phyloP scores from a whole-genome alignment of 1,140 invertebrate species.

The Mamestra configurata region DNA sequence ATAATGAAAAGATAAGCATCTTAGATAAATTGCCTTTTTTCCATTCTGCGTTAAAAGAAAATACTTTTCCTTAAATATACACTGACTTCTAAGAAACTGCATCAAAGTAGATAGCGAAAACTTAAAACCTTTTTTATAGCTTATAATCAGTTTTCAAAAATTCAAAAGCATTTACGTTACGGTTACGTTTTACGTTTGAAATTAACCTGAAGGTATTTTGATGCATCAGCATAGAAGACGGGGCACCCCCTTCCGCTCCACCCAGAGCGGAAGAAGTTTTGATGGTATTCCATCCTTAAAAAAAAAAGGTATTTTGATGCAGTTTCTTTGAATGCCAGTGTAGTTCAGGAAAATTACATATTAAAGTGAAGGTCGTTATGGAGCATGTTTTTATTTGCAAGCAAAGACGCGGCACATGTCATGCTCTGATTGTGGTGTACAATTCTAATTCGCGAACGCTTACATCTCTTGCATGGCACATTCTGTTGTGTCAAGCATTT shows the following conservation, averaged over 20 bases:
- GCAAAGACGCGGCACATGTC: conserved; percentile 22
- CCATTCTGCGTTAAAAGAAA: neutral
- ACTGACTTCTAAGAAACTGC: too few species aligned
- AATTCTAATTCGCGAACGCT: conserved; percentile 44
- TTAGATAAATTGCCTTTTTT: neutral
- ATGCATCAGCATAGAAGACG: too few species aligned
- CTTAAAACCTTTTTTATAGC: too few species aligned
- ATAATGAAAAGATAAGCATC: neutral
- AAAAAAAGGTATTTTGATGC: too few species aligned
- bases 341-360: neutral
- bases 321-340: neutral
- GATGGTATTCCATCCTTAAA: too few species aligned
- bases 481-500: conserved; percentile 17
- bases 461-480: neutral
- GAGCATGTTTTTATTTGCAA: conserved; percentile 8
- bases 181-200: too few species aligned
- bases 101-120: too few species aligned
- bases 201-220: too few species aligned
- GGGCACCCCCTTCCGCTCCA: too few species aligned
- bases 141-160: too few species aligned
- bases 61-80: neutral
- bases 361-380: conserved; percentile 26
- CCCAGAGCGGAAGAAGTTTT: too few species aligned
- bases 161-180: too few species aligned
- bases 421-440: conserved; percentile 50